These are phyloP conservation scores for Melanotaenia parkinsoni DNA, from an alignment of 2,797 vertebrate species.

Conservation along the genomic window DNA sequence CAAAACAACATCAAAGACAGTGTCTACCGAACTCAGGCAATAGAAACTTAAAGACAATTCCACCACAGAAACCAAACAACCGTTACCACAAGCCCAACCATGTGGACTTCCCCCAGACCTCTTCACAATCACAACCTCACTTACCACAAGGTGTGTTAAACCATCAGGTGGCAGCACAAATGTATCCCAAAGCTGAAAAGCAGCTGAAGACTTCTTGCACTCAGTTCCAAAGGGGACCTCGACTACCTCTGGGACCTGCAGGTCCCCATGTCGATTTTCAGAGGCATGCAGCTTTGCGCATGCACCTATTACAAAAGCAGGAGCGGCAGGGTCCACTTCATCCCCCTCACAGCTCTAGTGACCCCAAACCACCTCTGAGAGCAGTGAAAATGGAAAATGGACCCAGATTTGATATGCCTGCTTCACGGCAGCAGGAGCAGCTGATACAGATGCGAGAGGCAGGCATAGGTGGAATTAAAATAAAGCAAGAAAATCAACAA, in stretches of 20 bases:
- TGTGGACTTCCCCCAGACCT: slow-evolving; percentile 72
- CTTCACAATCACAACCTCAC: slow-evolving; percentile 77
- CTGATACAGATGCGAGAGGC: slow-evolving; percentile 69
- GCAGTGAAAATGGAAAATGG: slow-evolving; percentile 88
- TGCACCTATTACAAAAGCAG: slow-evolving; percentile 91
- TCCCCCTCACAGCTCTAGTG: slow-evolving; percentile 78
- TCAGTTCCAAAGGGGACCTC: slow-evolving; percentile 79
- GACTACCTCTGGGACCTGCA: slow-evolving; percentile 75
- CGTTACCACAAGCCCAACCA: slow-evolving; percentile 74
- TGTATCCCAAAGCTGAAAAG: slow-evolving; percentile 78
- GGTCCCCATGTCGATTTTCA: slow-evolving; percentile 84
- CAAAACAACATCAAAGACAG: slow-evolving; percentile 76
- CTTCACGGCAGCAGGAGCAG: slow-evolving; percentile 60
- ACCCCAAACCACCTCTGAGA: slow-evolving; percentile 70
- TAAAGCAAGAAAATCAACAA: slow-evolving; percentile 81
- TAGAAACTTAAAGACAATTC: slow-evolving; percentile 82
- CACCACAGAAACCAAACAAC: slow-evolving; percentile 78
- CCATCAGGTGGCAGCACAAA: slow-evolving; percentile 74
- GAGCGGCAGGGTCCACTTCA: slow-evolving; percentile 86
- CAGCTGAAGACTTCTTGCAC: slow-evolving; percentile 72
- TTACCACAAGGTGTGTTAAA: slow-evolving; percentile 77
- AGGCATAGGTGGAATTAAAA: slow-evolving; percentile 67
- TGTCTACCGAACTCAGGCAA: slow-evolving; percentile 81
- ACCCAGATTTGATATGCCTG: slow-evolving; percentile 74
- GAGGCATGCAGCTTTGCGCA: slow-evolving; percentile 90